These are phyloP conservation scores for Gymnocephalus cernua DNA, from an alignment of 2,113 vertebrate species.

Conservation along the genomic window DNA sequence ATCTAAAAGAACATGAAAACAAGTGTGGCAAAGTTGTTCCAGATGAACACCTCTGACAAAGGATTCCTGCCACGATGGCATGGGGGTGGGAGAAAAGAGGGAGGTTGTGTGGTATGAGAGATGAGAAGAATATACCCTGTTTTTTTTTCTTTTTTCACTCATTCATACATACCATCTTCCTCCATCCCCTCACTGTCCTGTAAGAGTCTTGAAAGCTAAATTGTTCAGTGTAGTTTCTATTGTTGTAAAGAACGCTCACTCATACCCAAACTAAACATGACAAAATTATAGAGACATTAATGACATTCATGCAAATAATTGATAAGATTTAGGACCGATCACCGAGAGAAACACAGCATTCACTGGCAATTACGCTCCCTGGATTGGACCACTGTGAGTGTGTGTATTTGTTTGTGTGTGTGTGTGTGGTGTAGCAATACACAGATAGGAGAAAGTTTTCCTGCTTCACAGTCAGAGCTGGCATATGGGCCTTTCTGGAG, in stretches of 20 bases:
- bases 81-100: conserved; percentile 76
- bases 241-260: conserved; percentile 59
- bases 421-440: conserved; percentile 14
- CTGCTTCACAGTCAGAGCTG: conserved; percentile 80
- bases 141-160: conserved; percentile 56
- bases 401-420: conserved; percentile 50
- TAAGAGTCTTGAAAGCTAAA: conserved; percentile 22
- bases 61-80: conserved; percentile 91
- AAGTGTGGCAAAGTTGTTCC: conserved; percentile 99
- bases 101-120: conserved; percentile 71
- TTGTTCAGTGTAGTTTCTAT: conserved; percentile 62
- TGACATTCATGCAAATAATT: conserved; percentile 77
- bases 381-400: conserved; percentile 66
- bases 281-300: conserved; percentile 69
- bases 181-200: background rate
- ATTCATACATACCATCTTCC: conserved; percentile 56
- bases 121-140: conserved; percentile 64
- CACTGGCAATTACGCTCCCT: conserved; percentile 76
- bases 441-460: conserved; percentile 72
- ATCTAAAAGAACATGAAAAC: conserved; percentile 99
- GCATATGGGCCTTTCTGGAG: conserved; percentile 85
- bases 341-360: conserved; percentile 68
- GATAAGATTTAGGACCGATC: conserved; percentile 76
- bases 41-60: conserved; percentile 99
- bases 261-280: conserved; percentile 64